Conservation (phyloP, 2,113 vertebrate genomes). For the Heterotis niloticus region DNA sequence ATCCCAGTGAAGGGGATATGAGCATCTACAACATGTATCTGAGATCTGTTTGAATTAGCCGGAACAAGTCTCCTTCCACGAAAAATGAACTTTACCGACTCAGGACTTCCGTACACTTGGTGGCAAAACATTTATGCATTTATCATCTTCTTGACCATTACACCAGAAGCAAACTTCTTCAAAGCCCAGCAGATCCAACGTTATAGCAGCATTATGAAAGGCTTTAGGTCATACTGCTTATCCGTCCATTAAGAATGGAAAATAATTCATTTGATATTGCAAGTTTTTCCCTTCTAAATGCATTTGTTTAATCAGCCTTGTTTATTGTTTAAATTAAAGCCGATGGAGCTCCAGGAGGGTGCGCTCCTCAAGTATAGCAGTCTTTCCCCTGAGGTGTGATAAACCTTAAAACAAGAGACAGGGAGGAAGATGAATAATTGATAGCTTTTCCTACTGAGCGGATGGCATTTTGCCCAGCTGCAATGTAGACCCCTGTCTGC, state of each 20-base stretch:
- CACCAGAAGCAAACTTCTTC: not conserved
- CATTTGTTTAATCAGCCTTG: not conserved
- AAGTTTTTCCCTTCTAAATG: not conserved
- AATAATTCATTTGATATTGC: not conserved
- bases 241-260: not conserved
- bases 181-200: not conserved
- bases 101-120: not conserved
- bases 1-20: too few species aligned
- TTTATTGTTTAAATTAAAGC: not conserved
- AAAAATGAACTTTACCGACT: not conserved
- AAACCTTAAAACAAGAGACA: not conserved
- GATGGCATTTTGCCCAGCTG: constrained; percentile 2
- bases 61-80: not conserved
- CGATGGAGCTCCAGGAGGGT: not conserved
- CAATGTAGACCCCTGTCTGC: not conserved
- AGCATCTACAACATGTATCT: too few species aligned
- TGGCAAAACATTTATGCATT: not conserved
- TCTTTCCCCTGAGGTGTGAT: constrained; percentile 5
- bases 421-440: not conserved
- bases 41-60: not conserved
- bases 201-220: not conserved
- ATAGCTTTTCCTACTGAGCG: not conserved
- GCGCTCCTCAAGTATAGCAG: not conserved
- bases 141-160: not conserved
- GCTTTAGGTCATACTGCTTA: too few species aligned